Evolutionary conservation across 2,113 vertebrate species (phyloP), one percentile per base, ranked within the genome.

Genomic region (Dromiciops gliroides): DNA sequence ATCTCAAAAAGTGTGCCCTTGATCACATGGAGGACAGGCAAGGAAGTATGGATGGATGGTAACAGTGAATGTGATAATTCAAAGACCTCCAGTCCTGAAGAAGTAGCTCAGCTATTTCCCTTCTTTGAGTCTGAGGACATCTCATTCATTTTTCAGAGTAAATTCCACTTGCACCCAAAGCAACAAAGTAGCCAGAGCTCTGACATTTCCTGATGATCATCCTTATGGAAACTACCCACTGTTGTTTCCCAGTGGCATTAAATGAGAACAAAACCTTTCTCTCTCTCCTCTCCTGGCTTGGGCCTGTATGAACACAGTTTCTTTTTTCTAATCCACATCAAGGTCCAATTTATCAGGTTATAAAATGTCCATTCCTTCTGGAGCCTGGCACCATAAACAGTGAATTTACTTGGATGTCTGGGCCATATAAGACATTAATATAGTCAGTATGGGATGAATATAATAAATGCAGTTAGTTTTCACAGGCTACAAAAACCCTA

Each of bases 381-480:
- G 99, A 99, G 99, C 99, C 99, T 99, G 98, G 98, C 98, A 99
- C 99, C 99, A 99, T 99, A 99, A 99, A 99, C 99, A 99, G 99
- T 99, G 99, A 99, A 99, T 99, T 98, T 99, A 99, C 99, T 99
- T 98, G 98, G 98, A 98, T 99, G 99, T 99, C 99, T 99, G 98
- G 93, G 93, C 96, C 95, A 97, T 98, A 98, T 98, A 98, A 98
- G 98, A 99, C 99, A 99, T 99, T 99, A 99, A 99, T 99, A 99
- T 98, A 98, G 98, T 99, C 98, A 98, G 99, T 98, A 98, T 98
- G 97, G 99, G 98, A 98, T 98, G 99, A 99, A 98, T 92, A 95
- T 98, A 98, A 98, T 98, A 99, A 99, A 98, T 99, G 99, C 98
- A 99, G 99, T 99, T 99, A 99, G 98, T 97, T 95, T 98, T 99